phyloP scores from a whole-genome alignment of 2,888 invertebrate species.

The Penaeus monodon region DNA sequence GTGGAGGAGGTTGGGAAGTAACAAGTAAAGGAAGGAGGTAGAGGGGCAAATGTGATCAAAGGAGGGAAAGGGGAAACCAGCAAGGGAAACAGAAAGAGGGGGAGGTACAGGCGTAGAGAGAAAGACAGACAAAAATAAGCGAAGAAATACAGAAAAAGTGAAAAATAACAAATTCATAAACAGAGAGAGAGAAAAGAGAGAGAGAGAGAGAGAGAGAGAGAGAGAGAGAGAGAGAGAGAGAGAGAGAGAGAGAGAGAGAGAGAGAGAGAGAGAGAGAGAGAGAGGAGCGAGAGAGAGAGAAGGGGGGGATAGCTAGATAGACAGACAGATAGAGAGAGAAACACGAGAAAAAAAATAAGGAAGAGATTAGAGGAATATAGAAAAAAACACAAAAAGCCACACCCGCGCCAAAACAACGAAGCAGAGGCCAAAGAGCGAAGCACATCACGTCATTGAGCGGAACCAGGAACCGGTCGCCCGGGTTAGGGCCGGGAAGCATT shows the following conservation, averaged over 20 bases:
- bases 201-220: background rate
- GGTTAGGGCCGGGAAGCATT: too few species aligned
- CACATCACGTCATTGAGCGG: too few species aligned
- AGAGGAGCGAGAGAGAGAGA: accelerated
- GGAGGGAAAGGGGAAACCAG: background rate
- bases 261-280: background rate
- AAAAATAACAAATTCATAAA: too few species aligned
- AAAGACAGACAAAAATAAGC: background rate
- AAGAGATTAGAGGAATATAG: background rate
- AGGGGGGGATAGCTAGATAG: background rate
- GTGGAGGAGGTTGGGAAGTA: background rate
- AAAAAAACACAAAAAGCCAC: too few species aligned
- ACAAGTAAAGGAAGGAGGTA: background rate
- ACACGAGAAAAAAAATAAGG: background rate
- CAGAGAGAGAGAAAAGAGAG: conserved; percentile 2
- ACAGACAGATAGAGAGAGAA: background rate
- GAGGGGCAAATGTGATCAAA: background rate
- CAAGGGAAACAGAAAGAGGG: background rate
- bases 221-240: background rate
- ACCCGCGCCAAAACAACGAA: too few species aligned
- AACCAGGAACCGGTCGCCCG: too few species aligned
- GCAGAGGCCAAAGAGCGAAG: too few species aligned
- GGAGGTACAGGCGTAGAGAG: background rate
- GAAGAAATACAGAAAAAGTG: too few species aligned
- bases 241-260: background rate